Percentiles rank a stretch among this genome's conserved stretches.
Conservation (phyloP, 2,797 vertebrate species). For the Acanthurus tractus region DNA sequence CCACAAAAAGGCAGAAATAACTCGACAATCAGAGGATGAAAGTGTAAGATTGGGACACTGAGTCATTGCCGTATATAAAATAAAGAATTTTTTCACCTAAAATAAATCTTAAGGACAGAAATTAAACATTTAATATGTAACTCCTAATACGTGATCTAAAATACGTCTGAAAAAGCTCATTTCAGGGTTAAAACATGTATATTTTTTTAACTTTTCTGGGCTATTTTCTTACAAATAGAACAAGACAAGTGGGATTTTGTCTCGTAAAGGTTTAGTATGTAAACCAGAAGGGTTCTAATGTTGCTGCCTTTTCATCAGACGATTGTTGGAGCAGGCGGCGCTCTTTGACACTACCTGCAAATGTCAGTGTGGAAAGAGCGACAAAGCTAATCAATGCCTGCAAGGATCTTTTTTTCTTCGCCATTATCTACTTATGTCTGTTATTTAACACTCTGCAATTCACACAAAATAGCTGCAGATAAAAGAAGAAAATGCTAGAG, state of each 20-base stretch:
- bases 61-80: neutral
- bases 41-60: neutral
- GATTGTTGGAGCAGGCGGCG: constrained; percentile 9
- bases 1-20: constrained; percentile 32
- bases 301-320: constrained; percentile 28
- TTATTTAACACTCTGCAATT: constrained; percentile 29
- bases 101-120: neutral
- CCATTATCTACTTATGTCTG: constrained; percentile 54
- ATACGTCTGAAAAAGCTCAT: neutral
- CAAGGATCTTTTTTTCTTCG: constrained; percentile 15
- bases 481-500: constrained; percentile 44
- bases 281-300: neutral
- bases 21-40: constrained; percentile 23
- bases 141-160: too few relatives aligned
- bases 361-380: constrained; percentile 54
- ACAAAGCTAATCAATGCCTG: constrained; percentile 44
- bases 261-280: neutral
- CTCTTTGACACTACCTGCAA: constrained; percentile 53
- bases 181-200: too few relatives aligned
- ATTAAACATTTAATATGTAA: neutral
- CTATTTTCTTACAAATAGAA: neutral
- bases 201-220: too few relatives aligned
- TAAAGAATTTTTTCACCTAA: neutral
- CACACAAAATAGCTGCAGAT: constrained; percentile 25
- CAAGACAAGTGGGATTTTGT: neutral